Evolutionary conservation across 2,797 vertebrate species (phyloP).

Genomic region (Rhodeus uyekii): DNA sequence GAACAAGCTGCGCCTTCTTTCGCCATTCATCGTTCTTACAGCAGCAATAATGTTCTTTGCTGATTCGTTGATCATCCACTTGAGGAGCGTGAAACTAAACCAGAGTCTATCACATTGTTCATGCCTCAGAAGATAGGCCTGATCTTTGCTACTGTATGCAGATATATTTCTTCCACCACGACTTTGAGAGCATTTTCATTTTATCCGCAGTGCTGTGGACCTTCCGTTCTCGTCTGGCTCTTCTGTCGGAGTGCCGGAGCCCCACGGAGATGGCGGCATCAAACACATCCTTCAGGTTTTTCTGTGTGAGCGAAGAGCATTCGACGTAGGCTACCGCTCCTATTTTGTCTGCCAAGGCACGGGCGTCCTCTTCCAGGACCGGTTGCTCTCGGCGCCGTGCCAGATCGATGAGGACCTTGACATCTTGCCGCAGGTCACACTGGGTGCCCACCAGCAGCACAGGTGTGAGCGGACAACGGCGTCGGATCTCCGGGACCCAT

Average conservation of each 20-base stretch:
- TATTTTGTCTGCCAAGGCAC: conserved; percentile 75
- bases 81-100: conserved; percentile 14
- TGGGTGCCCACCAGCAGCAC: conserved; percentile 86
- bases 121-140: conserved; percentile 1
- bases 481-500: conserved; percentile 83
- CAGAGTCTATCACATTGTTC: conserved; percentile 36
- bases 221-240: conserved; percentile 74
- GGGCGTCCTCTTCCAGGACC: conserved; percentile 77
- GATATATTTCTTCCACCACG: conserved; percentile 88
- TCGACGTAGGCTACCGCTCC: conserved; percentile 83
- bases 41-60: neutral
- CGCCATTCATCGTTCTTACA: neutral
- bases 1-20: neutral
- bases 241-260: conserved; percentile 74
- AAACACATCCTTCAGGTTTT: conserved; percentile 89
- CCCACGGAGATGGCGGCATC: conserved; percentile 82
- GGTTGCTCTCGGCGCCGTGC: conserved; percentile 78
- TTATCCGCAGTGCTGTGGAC: conserved; percentile 81
- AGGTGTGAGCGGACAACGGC: conserved; percentile 80
- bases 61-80: neutral
- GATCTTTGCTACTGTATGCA: conserved; percentile 74
- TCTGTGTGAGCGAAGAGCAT: conserved; percentile 86
- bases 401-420: conserved; percentile 85
- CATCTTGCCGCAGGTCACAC: conserved; percentile 86
- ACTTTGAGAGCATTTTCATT: conserved; percentile 85